Conservation (phyloP, 2,113 vertebrate species). For the Craseonycteris thonglongyai region DNA sequence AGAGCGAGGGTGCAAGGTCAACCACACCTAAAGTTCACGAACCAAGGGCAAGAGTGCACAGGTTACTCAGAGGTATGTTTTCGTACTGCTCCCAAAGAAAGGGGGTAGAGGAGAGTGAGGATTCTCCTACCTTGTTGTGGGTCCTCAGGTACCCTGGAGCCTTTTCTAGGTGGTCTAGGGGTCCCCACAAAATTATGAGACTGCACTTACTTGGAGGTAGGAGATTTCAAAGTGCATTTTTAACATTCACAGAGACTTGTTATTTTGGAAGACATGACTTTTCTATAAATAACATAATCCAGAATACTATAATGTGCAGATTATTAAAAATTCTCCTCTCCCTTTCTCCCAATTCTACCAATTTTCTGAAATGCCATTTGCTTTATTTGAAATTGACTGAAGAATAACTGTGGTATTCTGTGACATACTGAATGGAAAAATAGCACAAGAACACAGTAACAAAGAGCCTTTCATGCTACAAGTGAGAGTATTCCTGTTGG, state of each 20-base stretch:
- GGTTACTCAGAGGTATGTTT: neutral
- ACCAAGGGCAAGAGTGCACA: neutral
- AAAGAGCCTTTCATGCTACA: conserved; percentile 36
- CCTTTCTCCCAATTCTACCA: neutral
- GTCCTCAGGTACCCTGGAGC: neutral
- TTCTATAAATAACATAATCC: neutral
- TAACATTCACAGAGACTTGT: neutral
- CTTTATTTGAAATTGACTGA: neutral
- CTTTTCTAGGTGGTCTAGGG: neutral
- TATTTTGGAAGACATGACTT: neutral
- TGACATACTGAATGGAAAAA: neutral
- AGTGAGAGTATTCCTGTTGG: neutral
- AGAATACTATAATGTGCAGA: neutral
- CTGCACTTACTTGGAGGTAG: neutral
- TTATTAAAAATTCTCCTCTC: neutral
- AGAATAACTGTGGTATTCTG: neutral
- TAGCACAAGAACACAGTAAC: neutral
- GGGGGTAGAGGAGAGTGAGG: neutral
- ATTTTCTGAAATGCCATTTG: neutral
- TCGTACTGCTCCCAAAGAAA: neutral
- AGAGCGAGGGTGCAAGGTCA: neutral
- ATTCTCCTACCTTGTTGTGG: neutral
- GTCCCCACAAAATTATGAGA: neutral
- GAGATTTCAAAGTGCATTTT: neutral
- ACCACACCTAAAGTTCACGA: neutral